Base-by-base conservation (phyloP, 2,888 invertebrate genomes). In the Lumbricus terrestris region DNA sequence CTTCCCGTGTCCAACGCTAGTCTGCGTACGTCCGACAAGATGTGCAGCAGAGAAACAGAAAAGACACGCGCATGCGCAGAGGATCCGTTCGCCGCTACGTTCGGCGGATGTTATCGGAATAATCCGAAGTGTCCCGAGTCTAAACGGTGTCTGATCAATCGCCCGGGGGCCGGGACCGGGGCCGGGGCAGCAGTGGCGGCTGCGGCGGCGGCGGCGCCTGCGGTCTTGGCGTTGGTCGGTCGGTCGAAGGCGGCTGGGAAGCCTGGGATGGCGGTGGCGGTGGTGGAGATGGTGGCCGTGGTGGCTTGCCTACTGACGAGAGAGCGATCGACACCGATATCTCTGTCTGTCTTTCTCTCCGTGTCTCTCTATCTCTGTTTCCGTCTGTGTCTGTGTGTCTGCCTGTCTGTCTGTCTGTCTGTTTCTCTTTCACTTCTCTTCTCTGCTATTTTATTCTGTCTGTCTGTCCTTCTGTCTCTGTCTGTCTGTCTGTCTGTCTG, bases 81-180 rank as follows among this genome's bases (percentile, higher is more conserved):
- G 47, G 69, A 69, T 69, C 69, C 69, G 69, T 11, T 69, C 69
- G 69, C 69, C 69, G 69, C 69, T 69, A n/a, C 69, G 16, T n/a
- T n/a, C n/a, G 69, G 69, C 29, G 69, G 69, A 69, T 69, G 69
- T 69, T 11, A 11, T n/a, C 69, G 69, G 69, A 69, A 69, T 69
- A 29, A n/a, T 69, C 69, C 69, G 69, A 69, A n/a, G 69, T n/a
- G 69, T 69, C 69, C 69, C 69, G 69, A 69, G 69, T 69, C 69
- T 69, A 69, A 69, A 69, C 69, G n/a, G 69, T 69, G 69, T 69
- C 69, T n/a, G 69, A 69, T 69, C 69, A 69, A 69, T 69, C 69
- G 69, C 69, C 69, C 69, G 69, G 11, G 47, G 47, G 47, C 47
- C 20, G 47, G 5, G 23, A 11, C 11, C 23, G 47, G 4, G 47